Evolutionary conservation across 2,888 invertebrate species (phyloP).

Genomic region (Macroteleia sp.): DNA sequence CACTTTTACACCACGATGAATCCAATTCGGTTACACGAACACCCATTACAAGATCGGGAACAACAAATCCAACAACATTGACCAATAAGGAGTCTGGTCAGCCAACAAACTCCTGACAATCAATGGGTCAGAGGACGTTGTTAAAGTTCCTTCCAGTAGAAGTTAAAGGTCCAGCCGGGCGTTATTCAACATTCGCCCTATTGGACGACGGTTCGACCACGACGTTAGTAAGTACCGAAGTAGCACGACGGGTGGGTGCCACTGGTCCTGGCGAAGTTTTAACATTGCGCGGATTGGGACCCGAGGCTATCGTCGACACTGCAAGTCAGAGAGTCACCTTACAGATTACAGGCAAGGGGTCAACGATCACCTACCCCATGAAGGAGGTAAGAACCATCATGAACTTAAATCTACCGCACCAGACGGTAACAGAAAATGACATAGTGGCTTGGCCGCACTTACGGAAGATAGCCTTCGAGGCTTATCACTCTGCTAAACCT

Average conservation of each 20-base stretch:
- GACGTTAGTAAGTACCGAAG: background rate
- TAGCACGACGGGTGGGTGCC: background rate
- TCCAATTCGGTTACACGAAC: no score
- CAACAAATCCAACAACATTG: no score
- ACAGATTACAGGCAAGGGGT: background rate
- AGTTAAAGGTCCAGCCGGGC: background rate
- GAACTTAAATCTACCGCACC: background rate
- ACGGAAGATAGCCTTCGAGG: background rate
- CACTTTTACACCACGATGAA: no score
- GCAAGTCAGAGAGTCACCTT: background rate
- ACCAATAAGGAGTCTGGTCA: no score
- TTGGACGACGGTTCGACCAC: constrained; percentile 4
- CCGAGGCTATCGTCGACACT: background rate
- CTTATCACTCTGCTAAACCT: constrained; percentile 1
- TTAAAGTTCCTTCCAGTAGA: no score
- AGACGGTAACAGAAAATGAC: background rate
- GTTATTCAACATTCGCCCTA: background rate
- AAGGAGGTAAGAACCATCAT: constrained; percentile 10
- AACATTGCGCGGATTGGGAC: background rate
- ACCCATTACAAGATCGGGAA: no score
- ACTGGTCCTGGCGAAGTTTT: background rate
- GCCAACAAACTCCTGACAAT: no score
- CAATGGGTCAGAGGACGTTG: no score
- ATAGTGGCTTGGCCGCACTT: constrained; percentile 2
- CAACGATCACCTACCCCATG: background rate